A percentile compares a stretch with the other conserved stretches of the same genome.
These are phyloP conservation scores for Ooceraea biroi DNA, from an alignment of 1,140 invertebrate genomes.

Conservation along the genomic window DNA sequence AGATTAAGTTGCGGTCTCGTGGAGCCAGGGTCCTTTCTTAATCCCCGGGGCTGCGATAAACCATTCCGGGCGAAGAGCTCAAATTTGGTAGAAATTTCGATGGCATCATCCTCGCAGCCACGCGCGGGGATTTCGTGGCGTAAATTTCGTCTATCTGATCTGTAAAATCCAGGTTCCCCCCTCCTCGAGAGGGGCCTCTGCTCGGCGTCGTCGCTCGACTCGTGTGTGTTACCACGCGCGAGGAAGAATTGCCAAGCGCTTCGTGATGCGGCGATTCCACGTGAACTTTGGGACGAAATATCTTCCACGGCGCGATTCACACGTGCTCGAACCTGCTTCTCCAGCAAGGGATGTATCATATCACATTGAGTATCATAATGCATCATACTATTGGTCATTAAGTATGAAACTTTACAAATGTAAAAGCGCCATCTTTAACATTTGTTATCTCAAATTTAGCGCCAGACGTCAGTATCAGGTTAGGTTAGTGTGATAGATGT, in stretches of 20 bases:
- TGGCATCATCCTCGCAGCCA: conserved; percentile 41
- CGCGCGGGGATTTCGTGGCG: conserved; percentile 46
- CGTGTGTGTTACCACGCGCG: background rate
- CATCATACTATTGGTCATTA: too few relatives aligned
- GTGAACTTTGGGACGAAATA: conserved; percentile 40
- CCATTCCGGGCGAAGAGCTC: conserved; percentile 23
- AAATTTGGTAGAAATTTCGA: conserved; percentile 58
- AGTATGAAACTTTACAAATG: too few relatives aligned
- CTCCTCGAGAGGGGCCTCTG: background rate
- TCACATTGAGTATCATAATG: conserved; percentile 68
- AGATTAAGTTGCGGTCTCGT: conserved; percentile 52
- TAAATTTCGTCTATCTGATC: conserved; percentile 71
- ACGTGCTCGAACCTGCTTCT: conserved; percentile 40
- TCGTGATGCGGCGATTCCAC: rapidly evolving
- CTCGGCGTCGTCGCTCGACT: conserved; percentile 45
- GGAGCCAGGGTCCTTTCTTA: conserved; percentile 28
- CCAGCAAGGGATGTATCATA: conserved; percentile 58
- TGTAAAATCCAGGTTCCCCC: conserved; percentile 58
- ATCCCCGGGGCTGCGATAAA: conserved; percentile 59
- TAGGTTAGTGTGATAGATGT: too few relatives aligned
- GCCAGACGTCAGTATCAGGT: too few relatives aligned
- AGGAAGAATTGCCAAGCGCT: conserved; percentile 37
- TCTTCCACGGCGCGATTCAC: conserved; percentile 21
- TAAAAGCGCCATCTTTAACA: too few relatives aligned
- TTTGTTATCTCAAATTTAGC: too few relatives aligned